Conservation (phyloP, 1,140 invertebrate species). For the Aradophagus sp. region DNA sequence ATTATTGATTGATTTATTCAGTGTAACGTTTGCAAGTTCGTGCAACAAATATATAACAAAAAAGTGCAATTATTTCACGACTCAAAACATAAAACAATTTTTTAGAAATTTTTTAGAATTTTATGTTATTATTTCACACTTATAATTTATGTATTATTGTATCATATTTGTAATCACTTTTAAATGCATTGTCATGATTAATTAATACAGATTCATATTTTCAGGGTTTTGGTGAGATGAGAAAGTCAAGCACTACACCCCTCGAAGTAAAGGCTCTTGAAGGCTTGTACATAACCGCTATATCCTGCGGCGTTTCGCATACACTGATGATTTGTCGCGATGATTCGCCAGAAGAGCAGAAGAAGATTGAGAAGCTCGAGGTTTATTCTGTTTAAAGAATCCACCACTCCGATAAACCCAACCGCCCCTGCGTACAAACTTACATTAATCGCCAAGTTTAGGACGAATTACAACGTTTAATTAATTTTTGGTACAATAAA, state of each 20-base stretch:
- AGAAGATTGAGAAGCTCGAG: conserved; percentile 79
- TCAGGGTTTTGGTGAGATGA: conserved; percentile 90
- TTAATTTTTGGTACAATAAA: conserved; percentile 4
- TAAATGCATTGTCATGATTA: too few relatives aligned
- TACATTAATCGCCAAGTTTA: conserved; percentile 7
- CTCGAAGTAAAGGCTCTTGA: conserved; percentile 91
- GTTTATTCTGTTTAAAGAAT: conserved; percentile 73
- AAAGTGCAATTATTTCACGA: too few relatives aligned
- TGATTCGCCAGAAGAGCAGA: conserved; percentile 80
- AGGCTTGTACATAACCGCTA: conserved; percentile 85
- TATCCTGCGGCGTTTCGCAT: conserved; percentile 90
- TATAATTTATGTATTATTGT: too few relatives aligned
- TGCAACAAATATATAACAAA: too few relatives aligned
- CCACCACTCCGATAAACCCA: neutral
- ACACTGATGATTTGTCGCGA: conserved; percentile 83
- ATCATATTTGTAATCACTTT: too few relatives aligned
- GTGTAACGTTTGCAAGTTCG: too few relatives aligned
- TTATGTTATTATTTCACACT: too few relatives aligned
- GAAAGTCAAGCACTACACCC: conserved; percentile 90
- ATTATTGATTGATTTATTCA: too few relatives aligned
- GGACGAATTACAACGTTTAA: conserved; percentile 12
- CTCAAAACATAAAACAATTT: too few relatives aligned
- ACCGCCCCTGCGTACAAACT: conserved; percentile 26
- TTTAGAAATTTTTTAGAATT: too few relatives aligned
- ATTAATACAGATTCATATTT: too few relatives aligned